These are phyloP conservation scores for Ateles fusciceps DNA, from an alignment of 2,797 vertebrate species.

Conservation along the genomic window DNA sequence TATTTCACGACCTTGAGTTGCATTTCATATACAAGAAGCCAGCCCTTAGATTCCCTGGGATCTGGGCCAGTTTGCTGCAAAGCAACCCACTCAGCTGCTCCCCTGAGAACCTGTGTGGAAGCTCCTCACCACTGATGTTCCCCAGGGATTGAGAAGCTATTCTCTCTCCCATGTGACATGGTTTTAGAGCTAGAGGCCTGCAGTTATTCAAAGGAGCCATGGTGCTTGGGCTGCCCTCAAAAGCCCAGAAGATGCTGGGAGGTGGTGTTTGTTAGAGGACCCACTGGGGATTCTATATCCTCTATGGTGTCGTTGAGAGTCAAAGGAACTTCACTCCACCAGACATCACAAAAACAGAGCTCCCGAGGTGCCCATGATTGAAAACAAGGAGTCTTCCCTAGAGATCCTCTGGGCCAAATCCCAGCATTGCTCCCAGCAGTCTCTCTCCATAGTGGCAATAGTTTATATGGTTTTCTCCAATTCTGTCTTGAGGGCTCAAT, in stretches of 20 bases:
- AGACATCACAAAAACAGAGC: constrained; percentile 18
- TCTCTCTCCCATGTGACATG: not conserved
- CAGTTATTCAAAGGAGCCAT: not conserved
- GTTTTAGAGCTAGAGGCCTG: not conserved
- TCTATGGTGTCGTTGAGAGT: not conserved
- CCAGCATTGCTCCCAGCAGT: not conserved
- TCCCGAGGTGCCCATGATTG: not conserved
- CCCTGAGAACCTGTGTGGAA: not conserved
- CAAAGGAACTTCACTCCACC: not conserved
- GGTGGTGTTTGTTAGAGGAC: not conserved
- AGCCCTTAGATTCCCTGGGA: not conserved
- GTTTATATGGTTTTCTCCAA: not conserved
- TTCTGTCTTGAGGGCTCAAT: not conserved
- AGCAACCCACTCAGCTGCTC: not conserved
- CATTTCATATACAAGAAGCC: not conserved
- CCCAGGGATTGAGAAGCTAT: not conserved
- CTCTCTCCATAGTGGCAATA: not conserved
- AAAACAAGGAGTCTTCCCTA: constrained; percentile 38
- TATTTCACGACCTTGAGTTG: not conserved
- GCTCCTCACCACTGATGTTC: not conserved
- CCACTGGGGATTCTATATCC: not conserved
- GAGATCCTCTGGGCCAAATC: not conserved
- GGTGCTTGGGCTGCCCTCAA: not conserved
- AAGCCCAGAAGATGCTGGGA: not conserved
- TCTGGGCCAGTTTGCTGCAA: not conserved